Base-by-base conservation (phyloP, 2,113 vertebrate species). In the Myxocyprinus asiaticus region DNA sequence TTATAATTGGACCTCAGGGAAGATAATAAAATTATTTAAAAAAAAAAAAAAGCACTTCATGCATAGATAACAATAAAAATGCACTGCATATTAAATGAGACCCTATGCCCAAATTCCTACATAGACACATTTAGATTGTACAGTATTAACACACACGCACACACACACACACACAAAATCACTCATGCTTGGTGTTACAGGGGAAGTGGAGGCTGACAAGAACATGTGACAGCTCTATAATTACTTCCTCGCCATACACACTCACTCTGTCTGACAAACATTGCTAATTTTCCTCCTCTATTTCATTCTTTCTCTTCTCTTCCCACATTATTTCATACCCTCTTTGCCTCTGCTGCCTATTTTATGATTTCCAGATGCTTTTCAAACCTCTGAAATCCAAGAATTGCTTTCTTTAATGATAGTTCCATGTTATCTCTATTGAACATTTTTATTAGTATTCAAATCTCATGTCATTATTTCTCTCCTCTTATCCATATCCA, bases 141-240 rank as follows among this genome's bases (percentile, higher is more conserved):
- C 22, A 33, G 22, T 33, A 59, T n/a, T 5, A 15, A 4, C 6
- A 59, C 22, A 33, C 22, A 33, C 22, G 3, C 22, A 70, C 44
- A 42, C 59, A 48, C 76, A 84, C 66, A 78, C 67, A 81, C 48
- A 74, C 6, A 43, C 55, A 63, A 50, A 63, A 45, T 33, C 15
- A 45, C 33, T n/a, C 59, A 61, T 69, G 53, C 17, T 85, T 83
- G 53, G 87, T 88, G 89, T 95, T 97, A 95, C 94, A 96, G 90
- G 93, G 93, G 94, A 94, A 95, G 94, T 94, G 92, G 93, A 94
- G 94, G 92, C 93, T 98, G 97, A 97, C 97, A 96, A 95, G 95
- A 95, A 96, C 95, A 95, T 95, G 96, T 97, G 96, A 96, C 95
- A 96, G 95, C 94, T 95, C 94, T 95, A 95, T 98, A 96, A 98